phyloP scores from a whole-genome alignment of 1,140 invertebrate genomes.

The Ostrea denselamellosa region DNA sequence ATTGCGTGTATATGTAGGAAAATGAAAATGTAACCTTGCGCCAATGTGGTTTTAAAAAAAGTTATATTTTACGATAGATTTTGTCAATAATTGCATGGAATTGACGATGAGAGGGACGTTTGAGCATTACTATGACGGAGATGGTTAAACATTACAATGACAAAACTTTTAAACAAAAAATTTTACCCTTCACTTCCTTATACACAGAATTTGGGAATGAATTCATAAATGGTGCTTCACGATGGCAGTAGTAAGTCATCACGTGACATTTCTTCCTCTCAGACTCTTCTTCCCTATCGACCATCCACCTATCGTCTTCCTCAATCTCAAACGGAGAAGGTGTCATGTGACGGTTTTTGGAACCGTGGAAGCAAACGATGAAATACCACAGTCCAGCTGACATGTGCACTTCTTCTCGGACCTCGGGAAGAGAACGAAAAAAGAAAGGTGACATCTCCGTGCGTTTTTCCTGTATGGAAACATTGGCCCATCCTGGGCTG shows the following conservation, averaged over 20 bases:
- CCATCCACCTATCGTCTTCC: neutral
- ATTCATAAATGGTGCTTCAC: constrained; percentile 1
- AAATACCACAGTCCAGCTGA: constrained; percentile 28
- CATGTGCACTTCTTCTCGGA: neutral
- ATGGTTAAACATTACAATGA: no score
- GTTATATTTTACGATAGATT: no score
- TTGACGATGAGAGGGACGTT: no score
- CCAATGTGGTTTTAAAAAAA: no score
- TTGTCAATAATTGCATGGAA: no score
- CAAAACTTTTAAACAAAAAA: no score
- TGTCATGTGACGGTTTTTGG: neutral
- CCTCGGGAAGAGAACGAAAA: no score
- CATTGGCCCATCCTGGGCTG: constrained; percentile 34
- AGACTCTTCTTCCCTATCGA: neutral
- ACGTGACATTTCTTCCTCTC: neutral
- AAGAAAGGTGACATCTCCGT: neutral
- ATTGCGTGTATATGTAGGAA: no score
- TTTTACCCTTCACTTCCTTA: neutral
- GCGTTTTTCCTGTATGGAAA: neutral
- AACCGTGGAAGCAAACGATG: neutral
- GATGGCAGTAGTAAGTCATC: neutral
- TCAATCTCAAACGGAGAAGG: no score
- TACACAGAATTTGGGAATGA: neutral
- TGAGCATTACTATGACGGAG: no score
- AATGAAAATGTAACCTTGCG: no score